A percentile compares a stretch with the other conserved stretches of the same genome.
phyloP scores from a whole-genome alignment of 2,888 invertebrate species.

The Anarsia innoxiella region DNA sequence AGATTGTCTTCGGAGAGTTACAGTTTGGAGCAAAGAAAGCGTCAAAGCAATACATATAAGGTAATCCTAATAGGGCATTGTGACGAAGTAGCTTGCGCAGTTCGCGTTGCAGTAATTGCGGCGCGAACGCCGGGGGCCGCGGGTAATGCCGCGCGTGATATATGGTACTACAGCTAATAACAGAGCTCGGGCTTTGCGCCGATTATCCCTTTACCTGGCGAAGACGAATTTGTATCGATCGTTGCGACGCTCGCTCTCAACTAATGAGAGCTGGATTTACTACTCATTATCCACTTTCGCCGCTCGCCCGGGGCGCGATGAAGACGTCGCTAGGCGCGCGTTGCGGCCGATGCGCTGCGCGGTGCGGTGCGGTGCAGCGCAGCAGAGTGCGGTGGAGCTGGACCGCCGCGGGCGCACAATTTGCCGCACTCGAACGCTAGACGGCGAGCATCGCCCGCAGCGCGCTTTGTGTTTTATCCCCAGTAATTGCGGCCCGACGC shows the following conservation, averaged over 20 bases:
- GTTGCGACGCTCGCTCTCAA: constrained; percentile 55
- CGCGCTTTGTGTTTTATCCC: constrained; percentile 62
- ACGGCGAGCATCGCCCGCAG: constrained; percentile 45
- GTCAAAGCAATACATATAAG: constrained; percentile 26
- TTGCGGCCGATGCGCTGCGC: constrained; percentile 21
- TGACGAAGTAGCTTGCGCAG: constrained; percentile 41
- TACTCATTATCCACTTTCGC: constrained; percentile 72
- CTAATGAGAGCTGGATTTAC: constrained; percentile 70
- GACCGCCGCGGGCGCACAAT: constrained; percentile 56
- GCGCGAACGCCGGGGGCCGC: constrained; percentile 64
- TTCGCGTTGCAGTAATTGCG: constrained; percentile 53
- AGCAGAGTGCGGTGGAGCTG: constrained; percentile 46
- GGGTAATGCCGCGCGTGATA: constrained; percentile 67
- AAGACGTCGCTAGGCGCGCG: constrained; percentile 51
- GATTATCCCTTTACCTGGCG: constrained; percentile 68
- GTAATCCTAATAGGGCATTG: constrained; percentile 50
- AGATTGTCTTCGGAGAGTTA: constrained; percentile 17
- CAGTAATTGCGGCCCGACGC: constrained; percentile 58
- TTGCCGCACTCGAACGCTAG: constrained; percentile 44
- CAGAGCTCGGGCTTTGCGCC: constrained; percentile 54
- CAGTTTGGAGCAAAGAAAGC: constrained; percentile 15
- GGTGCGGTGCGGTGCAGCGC: constrained; percentile 29
- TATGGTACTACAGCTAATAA: constrained; percentile 72
- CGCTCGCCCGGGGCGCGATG: constrained; percentile 59
- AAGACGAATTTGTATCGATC: constrained; percentile 70